Percentiles rank a stretch among this genome's conserved stretches.
Conservation (phyloP, 92 coral and sea anemone species). For the Virgularia gustaviana region DNA sequence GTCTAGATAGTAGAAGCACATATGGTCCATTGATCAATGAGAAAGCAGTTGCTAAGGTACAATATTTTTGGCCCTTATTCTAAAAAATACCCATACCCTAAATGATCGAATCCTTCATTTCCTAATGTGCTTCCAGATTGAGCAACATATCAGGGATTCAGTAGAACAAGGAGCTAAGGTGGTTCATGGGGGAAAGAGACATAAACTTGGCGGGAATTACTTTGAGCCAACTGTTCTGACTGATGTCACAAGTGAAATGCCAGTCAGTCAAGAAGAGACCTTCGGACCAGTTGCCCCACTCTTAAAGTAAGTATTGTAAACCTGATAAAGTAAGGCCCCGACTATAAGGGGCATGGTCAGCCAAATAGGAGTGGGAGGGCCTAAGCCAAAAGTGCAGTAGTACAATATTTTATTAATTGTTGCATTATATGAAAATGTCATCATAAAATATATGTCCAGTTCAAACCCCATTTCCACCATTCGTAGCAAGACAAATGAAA, state of each 20-base stretch:
- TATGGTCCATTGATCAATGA: constrained; percentile 95
- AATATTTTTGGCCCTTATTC: too few species aligned
- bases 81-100: too few species aligned
- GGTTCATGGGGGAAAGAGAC: constrained; percentile 80
- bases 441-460: too few species aligned
- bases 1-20: constrained; percentile 63
- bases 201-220: constrained; percentile 72
- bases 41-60: constrained; percentile 77
- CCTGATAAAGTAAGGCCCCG: too few species aligned
- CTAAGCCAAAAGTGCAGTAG: too few species aligned
- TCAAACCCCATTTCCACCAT: too few species aligned
- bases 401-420: too few species aligned
- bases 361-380: too few species aligned
- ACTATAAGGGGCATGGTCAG: too few species aligned
- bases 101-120: too few species aligned
- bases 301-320: constrained; percentile 58
- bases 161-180: constrained; percentile 77
- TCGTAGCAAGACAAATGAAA: too few species aligned
- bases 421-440: too few species aligned
- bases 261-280: constrained; percentile 84
- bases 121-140: constrained; percentile 64
- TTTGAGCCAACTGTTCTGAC: constrained; percentile 86
- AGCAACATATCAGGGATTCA: constrained; percentile 85
- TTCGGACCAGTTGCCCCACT: constrained; percentile 98
- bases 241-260: constrained; percentile 82